Base-by-base conservation (phyloP, 2,113 vertebrate species). In the Dermatemys mawii region DNA sequence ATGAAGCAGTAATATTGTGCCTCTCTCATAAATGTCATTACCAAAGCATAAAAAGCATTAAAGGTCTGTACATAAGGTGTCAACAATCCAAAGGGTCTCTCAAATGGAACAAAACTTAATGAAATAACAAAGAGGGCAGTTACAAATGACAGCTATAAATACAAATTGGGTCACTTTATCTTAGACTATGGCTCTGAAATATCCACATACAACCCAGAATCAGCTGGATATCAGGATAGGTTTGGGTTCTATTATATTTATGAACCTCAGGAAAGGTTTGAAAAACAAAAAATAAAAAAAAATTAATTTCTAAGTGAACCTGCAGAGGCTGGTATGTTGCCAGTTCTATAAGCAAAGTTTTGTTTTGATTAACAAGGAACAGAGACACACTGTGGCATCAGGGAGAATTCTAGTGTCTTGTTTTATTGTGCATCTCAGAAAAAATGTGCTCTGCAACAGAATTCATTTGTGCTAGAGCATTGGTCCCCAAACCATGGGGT, bases 401-500 rank as follows among this genome's bases (percentile, higher is more conserved):
- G 70, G 92, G 87, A 60, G 27, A 89, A 57, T 26, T 95, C 90
- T 22, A 5, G 92, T 87, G 91, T 90, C 91, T 49, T 83, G 63
- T 49, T 83, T 78, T 90, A 88, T 83, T 78, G 44, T 63, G 55
- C n/a, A 51, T 79, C 78, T 92, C 84, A 73, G 89, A 60, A 1
- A 82, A 89, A 88, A 49, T 86, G 84, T 80, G 51, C 91, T 86
- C 86, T 90, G 73, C 84, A 60, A 14, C 22, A 93, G 51, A 63
- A 70, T 49, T 91, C 55, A 14, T 90, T 85, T 73, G 51, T 73
- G 5, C 17, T 46, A 84, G 78, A 6, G 53, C 53, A 54, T 22
- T 54, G 53, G 21, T 54, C 53, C 53, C 22, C 21, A 54, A 54
- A 26, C 53, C 26, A 22, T 54, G 53, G 53, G 53, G 53, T 54